Evolutionary conservation across 2,113 vertebrate species (phyloP).

Genomic region (Serilophus lunatus): DNA sequence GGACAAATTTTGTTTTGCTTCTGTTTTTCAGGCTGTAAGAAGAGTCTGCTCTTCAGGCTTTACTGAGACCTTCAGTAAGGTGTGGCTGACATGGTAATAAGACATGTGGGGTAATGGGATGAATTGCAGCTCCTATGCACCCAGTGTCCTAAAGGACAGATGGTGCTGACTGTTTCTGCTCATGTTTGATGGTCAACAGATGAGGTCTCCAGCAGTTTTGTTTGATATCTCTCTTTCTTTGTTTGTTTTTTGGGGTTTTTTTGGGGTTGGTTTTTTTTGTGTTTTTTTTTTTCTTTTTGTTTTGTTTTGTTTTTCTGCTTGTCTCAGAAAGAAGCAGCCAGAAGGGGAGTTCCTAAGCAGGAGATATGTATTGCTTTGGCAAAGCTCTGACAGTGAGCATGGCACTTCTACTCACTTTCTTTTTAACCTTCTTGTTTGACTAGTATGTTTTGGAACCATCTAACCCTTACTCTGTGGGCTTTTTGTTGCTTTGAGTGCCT

Average conservation of each 20-base stretch:
- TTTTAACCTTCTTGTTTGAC: not conserved
- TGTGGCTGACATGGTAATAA: not conserved
- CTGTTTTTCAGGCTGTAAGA: not conserved
- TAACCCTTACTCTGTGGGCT: not conserved
- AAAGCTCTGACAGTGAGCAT: not conserved
- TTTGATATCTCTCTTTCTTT: not conserved
- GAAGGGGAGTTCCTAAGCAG: not conserved
- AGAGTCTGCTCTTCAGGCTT: not conserved
- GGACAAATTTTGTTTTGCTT: not conserved
- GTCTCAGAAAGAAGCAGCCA: not conserved
- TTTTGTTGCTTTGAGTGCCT: not conserved
- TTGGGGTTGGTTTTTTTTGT: no score
- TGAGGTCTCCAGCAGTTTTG: not conserved
- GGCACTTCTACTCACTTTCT: not conserved
- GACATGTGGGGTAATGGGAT: not conserved
- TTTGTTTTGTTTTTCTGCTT: not conserved
- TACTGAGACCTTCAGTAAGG: not conserved
- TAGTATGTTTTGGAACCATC: not conserved
- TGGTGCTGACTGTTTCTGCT: not conserved
- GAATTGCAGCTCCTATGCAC: not conserved
- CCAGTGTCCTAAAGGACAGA: not conserved
- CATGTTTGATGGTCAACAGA: not conserved
- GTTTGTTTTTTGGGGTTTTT: no score
- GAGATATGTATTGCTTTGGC: not conserved
- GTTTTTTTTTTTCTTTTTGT: no score